A percentile compares a stretch with the other conserved stretches of the same genome.
phyloP scores from a whole-genome alignment of 2,113 vertebrate species.

The Erythrocercus mccallii region DNA sequence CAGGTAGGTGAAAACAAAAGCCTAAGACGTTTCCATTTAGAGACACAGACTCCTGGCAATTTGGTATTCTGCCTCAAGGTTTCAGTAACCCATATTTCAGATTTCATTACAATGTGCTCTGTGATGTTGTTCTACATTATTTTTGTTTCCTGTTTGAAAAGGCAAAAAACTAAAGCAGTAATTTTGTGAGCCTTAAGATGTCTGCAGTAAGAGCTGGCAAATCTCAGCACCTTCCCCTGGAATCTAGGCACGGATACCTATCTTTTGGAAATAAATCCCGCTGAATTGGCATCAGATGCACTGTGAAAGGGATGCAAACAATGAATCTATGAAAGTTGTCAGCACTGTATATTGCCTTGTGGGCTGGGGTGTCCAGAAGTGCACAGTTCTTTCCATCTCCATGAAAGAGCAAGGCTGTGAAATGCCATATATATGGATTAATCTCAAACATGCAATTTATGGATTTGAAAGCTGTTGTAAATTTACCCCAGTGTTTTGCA shows the following conservation, averaged over 20 bases:
- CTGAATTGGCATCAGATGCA: not conserved
- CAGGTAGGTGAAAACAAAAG: not conserved
- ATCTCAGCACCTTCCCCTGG: not conserved
- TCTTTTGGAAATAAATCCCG: not conserved
- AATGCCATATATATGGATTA: not conserved
- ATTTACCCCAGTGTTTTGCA: not conserved
- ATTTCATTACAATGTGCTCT: not conserved
- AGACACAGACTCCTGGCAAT: not conserved
- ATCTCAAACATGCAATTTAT: not conserved
- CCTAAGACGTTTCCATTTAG: not conserved
- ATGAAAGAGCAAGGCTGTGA: not conserved
- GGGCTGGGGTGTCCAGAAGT: not conserved
- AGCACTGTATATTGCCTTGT: not conserved
- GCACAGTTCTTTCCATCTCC: not conserved
- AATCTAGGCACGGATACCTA: not conserved
- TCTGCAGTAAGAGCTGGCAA: not conserved
- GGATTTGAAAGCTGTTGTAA: not conserved
- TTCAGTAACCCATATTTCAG: not conserved
- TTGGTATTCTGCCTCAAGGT: not conserved
- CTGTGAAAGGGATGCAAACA: not conserved
- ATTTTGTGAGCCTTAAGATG: not conserved
- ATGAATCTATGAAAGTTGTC: not conserved
- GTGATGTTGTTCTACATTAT: conserved; percentile 21
- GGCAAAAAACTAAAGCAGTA: too few species aligned
- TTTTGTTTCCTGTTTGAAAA: not conserved